Evolutionary conservation across 1,140 invertebrate genomes (phyloP).

Genomic region (Acromyrmex heyeri): DNA sequence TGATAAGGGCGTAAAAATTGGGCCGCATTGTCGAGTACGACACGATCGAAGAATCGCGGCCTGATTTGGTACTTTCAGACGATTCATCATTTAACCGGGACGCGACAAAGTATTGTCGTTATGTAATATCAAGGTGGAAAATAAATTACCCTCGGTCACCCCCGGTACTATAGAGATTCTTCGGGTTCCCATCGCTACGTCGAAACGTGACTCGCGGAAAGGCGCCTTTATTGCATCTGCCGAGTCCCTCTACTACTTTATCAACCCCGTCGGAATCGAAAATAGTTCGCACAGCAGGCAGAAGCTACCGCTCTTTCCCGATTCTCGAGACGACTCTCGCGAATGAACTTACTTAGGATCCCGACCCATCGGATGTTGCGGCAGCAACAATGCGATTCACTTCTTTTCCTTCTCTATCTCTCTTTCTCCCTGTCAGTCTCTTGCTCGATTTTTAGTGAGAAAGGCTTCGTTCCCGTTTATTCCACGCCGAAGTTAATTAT

Average conservation of each 20-base stretch:
- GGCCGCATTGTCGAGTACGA: not conserved
- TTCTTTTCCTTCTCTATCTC: not conserved
- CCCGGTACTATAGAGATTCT: conserved; percentile 46
- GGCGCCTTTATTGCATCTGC: conserved; percentile 58
- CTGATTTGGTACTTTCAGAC: not conserved
- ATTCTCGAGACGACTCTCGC: conserved; percentile 55
- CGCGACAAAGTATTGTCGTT: conserved; percentile 58
- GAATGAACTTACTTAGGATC: conserved; percentile 47
- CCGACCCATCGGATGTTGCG: conserved; percentile 41
- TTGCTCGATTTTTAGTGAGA: conserved; percentile 4
- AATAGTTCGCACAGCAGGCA: conserved; percentile 57
- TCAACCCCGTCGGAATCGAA: conserved; percentile 62
- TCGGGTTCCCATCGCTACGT: conserved; percentile 39
- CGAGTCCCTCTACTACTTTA: conserved; percentile 60
- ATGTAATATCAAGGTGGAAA: conserved; percentile 50
- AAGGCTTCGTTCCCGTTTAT: conserved; percentile 6
- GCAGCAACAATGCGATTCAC: conserved; percentile 47
- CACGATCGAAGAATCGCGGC: not conserved
- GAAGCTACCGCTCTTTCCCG: conserved; percentile 46
- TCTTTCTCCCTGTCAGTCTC: not conserved
- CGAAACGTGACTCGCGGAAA: conserved; percentile 61
- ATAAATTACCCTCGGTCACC: conserved; percentile 55
- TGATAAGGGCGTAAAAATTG: conserved; percentile 1
- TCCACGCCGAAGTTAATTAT: conserved; percentile 6
- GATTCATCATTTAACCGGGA: conserved; percentile 31